These are phyloP conservation scores for Drosophila willistoni DNA, from an alignment of 1,140 invertebrate species.

Conservation along the genomic window DNA sequence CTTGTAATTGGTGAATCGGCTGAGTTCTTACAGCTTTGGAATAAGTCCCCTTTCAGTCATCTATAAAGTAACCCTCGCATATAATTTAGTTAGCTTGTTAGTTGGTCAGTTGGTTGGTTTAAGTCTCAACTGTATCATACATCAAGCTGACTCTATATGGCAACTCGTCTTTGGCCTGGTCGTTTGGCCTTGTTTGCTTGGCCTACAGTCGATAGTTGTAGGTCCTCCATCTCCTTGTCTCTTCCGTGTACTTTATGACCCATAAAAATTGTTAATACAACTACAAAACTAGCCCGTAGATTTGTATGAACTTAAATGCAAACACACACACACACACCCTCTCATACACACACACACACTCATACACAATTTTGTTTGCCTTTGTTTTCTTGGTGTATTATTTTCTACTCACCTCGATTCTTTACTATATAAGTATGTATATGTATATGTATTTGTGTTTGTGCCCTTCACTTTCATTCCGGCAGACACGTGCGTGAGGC, in stretches of 20 bases:
- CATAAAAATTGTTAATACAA: slow-evolving; percentile 70
- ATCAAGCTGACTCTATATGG: slow-evolving; percentile 21
- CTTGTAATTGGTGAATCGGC: no score
- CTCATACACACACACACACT: slow-evolving; percentile 28
- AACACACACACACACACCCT: slow-evolving; percentile 24
- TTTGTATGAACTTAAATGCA: slow-evolving; percentile 33
- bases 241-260: slow-evolving; percentile 57
- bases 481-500: slow-evolving; percentile 93
- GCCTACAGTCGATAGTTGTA: background rate
- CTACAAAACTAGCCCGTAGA: slow-evolving; percentile 51
- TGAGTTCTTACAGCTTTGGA: no score
- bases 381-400: slow-evolving; percentile 33
- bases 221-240: background rate
- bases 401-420: slow-evolving; percentile 37
- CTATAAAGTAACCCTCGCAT: background rate
- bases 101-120: slow-evolving; percentile 1
- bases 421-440: background rate
- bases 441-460: slow-evolving; percentile 48
- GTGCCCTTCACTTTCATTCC: slow-evolving; percentile 45
- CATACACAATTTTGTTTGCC: slow-evolving; percentile 4
- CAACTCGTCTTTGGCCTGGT: slow-evolving; percentile 41
- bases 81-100: slow-evolving; percentile 2
- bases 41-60: no score
- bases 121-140: slow-evolving; percentile 29
- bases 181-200: background rate